Conservation (phyloP, 2,888 invertebrate species). For the Phalera bucephala region DNA sequence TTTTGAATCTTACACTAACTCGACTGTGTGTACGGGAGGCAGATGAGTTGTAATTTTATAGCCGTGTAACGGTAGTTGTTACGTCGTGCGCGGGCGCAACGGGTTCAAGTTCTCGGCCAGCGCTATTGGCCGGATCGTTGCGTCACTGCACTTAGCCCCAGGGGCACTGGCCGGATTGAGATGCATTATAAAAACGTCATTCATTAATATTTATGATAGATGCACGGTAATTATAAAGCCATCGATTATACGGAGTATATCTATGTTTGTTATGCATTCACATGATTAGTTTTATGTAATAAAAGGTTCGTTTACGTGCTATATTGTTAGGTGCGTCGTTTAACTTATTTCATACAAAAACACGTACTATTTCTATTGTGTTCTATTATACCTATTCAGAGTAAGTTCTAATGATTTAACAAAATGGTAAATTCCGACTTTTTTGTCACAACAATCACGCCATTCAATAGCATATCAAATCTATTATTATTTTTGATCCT, state of each 20-base stretch:
- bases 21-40: constrained; percentile 36
- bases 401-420: constrained; percentile 30
- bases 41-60: constrained; percentile 64
- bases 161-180: constrained; percentile 67
- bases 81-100: constrained; percentile 45
- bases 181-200: constrained; percentile 42
- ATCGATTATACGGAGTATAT: background rate
- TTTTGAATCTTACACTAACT: constrained; percentile 43
- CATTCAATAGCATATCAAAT: constrained; percentile 59
- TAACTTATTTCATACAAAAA: constrained; percentile 13
- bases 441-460: constrained; percentile 49
- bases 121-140: constrained; percentile 51
- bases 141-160: constrained; percentile 49
- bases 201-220: constrained; percentile 31
- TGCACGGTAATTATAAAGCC: constrained; percentile 8
- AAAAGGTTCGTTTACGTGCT: constrained; percentile 7
- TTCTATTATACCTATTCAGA: constrained; percentile 29
- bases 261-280: constrained; percentile 8
- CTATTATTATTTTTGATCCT: constrained; percentile 56
- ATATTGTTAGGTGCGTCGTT: constrained; percentile 6
- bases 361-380: constrained; percentile 25
- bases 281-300: constrained; percentile 2
- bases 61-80: constrained; percentile 65
- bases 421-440: constrained; percentile 48
- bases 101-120: constrained; percentile 73